Evolutionary conservation across 92 coral and sea anemone genomes (phyloP).

Genomic region (Palythoa grandiflora): DNA sequence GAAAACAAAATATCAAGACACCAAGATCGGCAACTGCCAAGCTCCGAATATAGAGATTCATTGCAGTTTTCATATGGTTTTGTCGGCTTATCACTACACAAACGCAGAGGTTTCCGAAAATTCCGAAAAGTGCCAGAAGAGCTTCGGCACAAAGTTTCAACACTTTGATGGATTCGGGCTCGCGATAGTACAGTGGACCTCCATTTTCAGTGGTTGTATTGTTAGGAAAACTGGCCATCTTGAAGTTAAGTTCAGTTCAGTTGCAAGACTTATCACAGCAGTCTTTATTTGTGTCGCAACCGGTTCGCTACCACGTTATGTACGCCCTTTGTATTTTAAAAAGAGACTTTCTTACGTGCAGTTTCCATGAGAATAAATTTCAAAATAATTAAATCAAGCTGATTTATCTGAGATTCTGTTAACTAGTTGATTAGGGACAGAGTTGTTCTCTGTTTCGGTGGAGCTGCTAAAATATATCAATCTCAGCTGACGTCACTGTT

Average conservation of each 20-base stretch:
- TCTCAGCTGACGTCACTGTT: not conserved
- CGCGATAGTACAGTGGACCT: slow-evolving; percentile 4
- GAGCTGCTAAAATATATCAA: not conserved
- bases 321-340: not conserved
- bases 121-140: slow-evolving; percentile 15
- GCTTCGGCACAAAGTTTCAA: slow-evolving; percentile 7
- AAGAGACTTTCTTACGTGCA: not conserved
- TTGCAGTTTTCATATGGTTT: slow-evolving; percentile 1
- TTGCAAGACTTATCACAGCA: not conserved
- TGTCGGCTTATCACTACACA: slow-evolving; percentile 6
- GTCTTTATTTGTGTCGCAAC: not conserved
- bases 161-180: slow-evolving; percentile 32
- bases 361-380: slow-evolving; percentile 8
- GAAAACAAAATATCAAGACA: slow-evolving; percentile 3
- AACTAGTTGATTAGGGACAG: not conserved
- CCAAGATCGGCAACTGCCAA: slow-evolving; percentile 46
- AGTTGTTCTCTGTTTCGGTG: not conserved
- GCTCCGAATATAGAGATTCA: slow-evolving; percentile 35
- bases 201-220: not conserved
- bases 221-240: slow-evolving; percentile 11
- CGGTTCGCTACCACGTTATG: not conserved
- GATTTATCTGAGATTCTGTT: not conserved
- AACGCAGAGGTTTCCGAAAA: slow-evolving; percentile 29
- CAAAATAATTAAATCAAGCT: slow-evolving; percentile 25
- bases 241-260: not conserved